phyloP scores from a whole-genome alignment of 2,797 vertebrate genomes.

The Emydoidea blandingii region DNA sequence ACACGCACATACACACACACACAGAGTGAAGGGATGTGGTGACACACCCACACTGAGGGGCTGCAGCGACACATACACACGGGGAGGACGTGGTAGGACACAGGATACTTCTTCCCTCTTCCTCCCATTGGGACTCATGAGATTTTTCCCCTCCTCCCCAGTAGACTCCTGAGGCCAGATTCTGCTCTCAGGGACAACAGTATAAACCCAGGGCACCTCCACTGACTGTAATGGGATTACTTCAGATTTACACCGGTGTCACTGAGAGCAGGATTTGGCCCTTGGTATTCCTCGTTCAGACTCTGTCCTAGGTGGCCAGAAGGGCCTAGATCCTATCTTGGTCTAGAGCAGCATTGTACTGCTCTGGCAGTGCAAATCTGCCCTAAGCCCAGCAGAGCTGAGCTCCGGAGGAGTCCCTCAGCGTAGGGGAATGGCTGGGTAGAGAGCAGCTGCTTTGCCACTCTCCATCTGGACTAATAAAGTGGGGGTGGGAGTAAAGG shows the following conservation, averaged over 20 bases:
- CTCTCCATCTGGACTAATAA: not conserved
- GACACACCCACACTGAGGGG: not conserved
- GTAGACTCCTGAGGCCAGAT: not conserved
- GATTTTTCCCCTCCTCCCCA: not conserved
- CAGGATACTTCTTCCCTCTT: not conserved
- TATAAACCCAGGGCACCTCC: not conserved
- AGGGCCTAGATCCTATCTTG: not conserved
- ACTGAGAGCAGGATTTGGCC: not conserved
- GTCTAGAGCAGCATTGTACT: fast-evolving
- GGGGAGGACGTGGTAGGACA: not conserved
- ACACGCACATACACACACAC: not conserved
- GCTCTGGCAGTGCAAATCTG: not conserved
- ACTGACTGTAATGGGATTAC: not conserved
- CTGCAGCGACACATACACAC: not conserved
- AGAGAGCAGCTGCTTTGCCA: not conserved
- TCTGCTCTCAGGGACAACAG: not conserved
- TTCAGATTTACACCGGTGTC: not conserved
- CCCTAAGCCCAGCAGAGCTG: not conserved
- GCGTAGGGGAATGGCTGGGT: not conserved
- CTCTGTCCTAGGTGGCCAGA: not conserved
- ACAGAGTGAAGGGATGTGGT: not conserved
- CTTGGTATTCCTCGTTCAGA: not conserved
- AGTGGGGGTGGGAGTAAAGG: not conserved
- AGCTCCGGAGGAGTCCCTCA: not conserved
- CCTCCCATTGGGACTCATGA: not conserved